A percentile compares a stretch with the other conserved stretches of the same genome.
Conservation (phyloP, 2,113 vertebrate species). For the Pelecanoides urinatrix region DNA sequence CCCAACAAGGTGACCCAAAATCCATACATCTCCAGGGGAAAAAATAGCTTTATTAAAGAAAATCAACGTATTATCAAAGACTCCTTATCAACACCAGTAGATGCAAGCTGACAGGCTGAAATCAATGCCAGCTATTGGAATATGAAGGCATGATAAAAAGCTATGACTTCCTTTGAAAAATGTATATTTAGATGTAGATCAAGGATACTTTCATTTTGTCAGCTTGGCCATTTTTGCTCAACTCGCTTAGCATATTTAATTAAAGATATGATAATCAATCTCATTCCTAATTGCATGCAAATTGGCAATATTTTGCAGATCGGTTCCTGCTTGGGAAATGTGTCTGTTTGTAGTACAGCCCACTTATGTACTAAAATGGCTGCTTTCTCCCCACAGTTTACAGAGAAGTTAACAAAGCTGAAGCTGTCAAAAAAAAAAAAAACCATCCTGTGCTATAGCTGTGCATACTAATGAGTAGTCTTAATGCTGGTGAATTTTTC, state of each 20-base stretch:
- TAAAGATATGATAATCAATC: background rate
- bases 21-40: background rate
- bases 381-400: constrained; percentile 41
- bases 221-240: constrained; percentile 1
- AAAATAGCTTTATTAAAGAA: background rate
- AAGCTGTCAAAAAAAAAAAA: constrained; percentile 60
- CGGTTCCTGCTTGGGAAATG: background rate
- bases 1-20: background rate
- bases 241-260: constrained; percentile 31
- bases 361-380: constrained; percentile 38
- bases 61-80: background rate
- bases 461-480: constrained; percentile 25
- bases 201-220: background rate
- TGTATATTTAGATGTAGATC: background rate
- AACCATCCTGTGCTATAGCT: constrained; percentile 18
- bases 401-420: constrained; percentile 36
- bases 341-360: constrained; percentile 24
- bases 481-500: constrained; percentile 5
- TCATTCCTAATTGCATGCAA: background rate
- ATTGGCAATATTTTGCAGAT: background rate
- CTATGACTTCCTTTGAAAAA: background rate
- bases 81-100: background rate
- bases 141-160: background rate
- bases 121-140: background rate
- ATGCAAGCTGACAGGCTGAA: background rate